Evolutionary conservation across 2,888 invertebrate genomes (phyloP).

Genomic region (Dysmachus trigonus): DNA sequence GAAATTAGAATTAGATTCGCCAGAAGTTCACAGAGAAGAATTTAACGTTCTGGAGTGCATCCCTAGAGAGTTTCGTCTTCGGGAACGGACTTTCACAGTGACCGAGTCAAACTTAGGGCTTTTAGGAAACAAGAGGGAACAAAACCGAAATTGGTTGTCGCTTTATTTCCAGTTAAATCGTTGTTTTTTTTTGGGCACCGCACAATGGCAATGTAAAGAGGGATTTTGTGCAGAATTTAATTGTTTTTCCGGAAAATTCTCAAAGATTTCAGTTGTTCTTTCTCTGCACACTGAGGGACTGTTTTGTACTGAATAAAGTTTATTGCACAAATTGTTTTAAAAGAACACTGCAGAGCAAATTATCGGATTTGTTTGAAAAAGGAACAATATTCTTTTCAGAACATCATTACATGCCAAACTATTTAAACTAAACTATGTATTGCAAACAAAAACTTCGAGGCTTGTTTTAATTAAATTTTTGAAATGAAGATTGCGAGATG

Average conservation of each 20-base stretch:
- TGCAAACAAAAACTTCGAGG: not conserved
- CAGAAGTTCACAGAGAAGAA: not conserved
- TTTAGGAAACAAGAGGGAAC: not conserved
- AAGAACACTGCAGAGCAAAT: not conserved
- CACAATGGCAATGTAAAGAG: not conserved
- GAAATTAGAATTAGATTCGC: conserved; percentile 20
- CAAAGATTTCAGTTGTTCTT: not conserved
- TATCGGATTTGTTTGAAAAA: not conserved
- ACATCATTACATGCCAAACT: not conserved
- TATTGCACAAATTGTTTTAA: not conserved
- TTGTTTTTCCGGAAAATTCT: not conserved
- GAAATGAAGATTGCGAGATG: not conserved
- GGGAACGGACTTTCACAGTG: not conserved
- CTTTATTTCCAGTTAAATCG: not conserved
- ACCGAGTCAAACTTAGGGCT: not conserved
- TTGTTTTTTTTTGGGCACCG: not conserved
- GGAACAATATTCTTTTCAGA: not conserved
- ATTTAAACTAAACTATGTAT: not conserved
- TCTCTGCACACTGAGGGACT: not conserved
- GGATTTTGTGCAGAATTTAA: not conserved
- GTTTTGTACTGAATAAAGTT: not conserved
- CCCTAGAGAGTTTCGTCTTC: not conserved
- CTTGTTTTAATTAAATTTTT: not conserved
- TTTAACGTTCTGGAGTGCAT: not conserved
- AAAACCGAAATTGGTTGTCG: conserved; percentile 9